Conservation (phyloP, 1,140 invertebrate genomes). For the Drosophila mojavensis region DNA sequence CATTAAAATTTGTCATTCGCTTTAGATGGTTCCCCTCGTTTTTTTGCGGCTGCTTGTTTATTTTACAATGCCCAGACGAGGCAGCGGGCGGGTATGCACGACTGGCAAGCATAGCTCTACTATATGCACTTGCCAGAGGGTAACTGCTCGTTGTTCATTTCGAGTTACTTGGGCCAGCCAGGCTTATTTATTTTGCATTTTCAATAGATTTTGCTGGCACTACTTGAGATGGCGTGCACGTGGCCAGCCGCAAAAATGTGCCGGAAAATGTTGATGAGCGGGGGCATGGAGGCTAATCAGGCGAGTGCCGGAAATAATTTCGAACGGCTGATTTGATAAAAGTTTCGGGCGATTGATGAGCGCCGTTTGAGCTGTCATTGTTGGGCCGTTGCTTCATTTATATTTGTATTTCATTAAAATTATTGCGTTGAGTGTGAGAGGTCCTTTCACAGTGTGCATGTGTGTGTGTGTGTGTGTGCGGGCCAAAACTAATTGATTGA, state of each 20-base stretch:
- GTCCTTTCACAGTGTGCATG: no score
- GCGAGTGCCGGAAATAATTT: slow-evolving; percentile 77
- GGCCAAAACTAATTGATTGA: slow-evolving; percentile 75
- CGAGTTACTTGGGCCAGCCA: not conserved
- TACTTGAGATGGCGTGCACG: slow-evolving; percentile 72
- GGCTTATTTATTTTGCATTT: slow-evolving; percentile 72
- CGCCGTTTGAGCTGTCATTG: slow-evolving; percentile 66
- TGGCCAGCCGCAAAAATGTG: slow-evolving; percentile 49
- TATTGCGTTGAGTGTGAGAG: slow-evolving; percentile 49
- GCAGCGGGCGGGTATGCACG: not conserved
- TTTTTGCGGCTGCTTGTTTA: slow-evolving; percentile 28
- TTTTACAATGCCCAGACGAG: slow-evolving; percentile 1
- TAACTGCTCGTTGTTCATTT: not conserved
- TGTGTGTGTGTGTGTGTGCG: slow-evolving; percentile 11
- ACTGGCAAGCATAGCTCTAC: not conserved
- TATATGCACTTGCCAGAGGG: not conserved
- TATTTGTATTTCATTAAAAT: slow-evolving; percentile 82
- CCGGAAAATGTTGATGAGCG: slow-evolving; percentile 47
- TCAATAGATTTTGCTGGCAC: slow-evolving; percentile 11
- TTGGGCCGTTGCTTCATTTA: slow-evolving; percentile 69
- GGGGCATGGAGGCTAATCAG: slow-evolving; percentile 63
- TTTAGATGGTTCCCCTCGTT: slow-evolving; percentile 12
- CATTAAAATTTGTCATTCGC: slow-evolving; percentile 80
- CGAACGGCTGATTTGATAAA: slow-evolving; percentile 59
- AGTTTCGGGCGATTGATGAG: slow-evolving; percentile 64